Evolutionary conservation across 1,140 invertebrate genomes (phyloP), one percentile per base, ranked within the genome.

Genomic region (Macrocentrus cingulum): DNA sequence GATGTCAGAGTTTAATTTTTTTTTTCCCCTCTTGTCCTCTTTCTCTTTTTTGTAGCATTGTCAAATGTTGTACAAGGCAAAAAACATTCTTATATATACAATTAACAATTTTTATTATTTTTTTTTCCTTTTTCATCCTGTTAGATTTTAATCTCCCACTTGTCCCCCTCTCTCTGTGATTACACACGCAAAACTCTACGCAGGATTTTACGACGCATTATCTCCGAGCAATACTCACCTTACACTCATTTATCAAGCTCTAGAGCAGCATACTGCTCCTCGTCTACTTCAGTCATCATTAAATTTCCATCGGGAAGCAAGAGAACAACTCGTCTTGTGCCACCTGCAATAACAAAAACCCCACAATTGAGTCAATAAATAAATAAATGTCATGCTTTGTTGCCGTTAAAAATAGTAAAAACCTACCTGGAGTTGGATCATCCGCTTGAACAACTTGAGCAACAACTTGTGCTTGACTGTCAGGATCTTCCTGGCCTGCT

Each of bases 231-330:
- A 37, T 15, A n/a, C 39, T 45, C 0, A 8, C 20, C 23, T 44
- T 50, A 36, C 9, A 45, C 48, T 81, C 79, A 84, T 75, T 85
- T 84, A 66, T 85, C 84, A 20, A 86, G 70, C 69, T 88, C 87
- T 52, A 88, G 72, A 56, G 87, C 85, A 62, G 86, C 86, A 66
- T 89, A 92, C 67, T 92, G 90, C 66, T 91, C 90, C 64, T 90
- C 88, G 59, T 91, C 87, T 36, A 92, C 85, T 77, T 91, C 89
- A 15, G 90, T 92, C 84, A 91, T 88, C 81, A 91, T 91, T 48
- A 91, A 81, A 67, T 88, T 91, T 39, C 90, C 90, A 71, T 92
- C 90, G 5, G 90, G 89, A 63, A 92, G 76, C 60, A 91, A 75
- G 23, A 92, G 79, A 1, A 92, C 88, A 7, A 92, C 90, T 77